phyloP scores from a whole-genome alignment of 2,113 vertebrate species.

The Azemiops feae region DNA sequence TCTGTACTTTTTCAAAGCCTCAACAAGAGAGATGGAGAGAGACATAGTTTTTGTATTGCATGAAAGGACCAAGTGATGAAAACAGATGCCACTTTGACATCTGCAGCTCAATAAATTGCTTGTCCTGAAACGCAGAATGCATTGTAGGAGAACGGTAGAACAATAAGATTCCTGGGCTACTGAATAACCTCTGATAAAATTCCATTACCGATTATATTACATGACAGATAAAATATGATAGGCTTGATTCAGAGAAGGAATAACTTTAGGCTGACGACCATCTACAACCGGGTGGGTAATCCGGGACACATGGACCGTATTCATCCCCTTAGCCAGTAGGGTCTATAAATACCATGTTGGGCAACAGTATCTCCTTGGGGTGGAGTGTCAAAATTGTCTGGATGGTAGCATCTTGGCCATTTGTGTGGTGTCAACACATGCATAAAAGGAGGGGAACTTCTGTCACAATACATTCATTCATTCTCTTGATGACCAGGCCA shows the following conservation, averaged over 20 bases:
- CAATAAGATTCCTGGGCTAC: neutral
- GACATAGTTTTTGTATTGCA: neutral
- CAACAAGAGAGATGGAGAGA: neutral
- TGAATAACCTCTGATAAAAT: neutral
- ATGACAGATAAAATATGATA: neutral
- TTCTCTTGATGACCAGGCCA: neutral
- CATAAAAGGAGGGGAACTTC: neutral
- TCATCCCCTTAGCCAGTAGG: neutral
- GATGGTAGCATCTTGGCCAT: neutral
- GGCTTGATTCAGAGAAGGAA: neutral
- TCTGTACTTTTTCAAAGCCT: constrained; percentile 10
- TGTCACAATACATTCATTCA: neutral
- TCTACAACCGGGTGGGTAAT: neutral
- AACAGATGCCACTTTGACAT: neutral
- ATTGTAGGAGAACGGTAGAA: neutral
- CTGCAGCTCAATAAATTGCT: neutral
- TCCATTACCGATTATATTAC: too few relatives aligned
- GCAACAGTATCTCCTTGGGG: neutral
- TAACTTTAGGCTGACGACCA: too few relatives aligned
- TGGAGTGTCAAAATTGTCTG: neutral
- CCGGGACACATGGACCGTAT: too few relatives aligned
- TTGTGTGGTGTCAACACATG: neutral
- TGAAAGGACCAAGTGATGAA: neutral
- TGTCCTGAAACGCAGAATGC: neutral
- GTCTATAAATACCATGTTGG: neutral